Base-by-base conservation (phyloP, 2,113 vertebrate species). In the Cricetomys ansorgei region DNA sequence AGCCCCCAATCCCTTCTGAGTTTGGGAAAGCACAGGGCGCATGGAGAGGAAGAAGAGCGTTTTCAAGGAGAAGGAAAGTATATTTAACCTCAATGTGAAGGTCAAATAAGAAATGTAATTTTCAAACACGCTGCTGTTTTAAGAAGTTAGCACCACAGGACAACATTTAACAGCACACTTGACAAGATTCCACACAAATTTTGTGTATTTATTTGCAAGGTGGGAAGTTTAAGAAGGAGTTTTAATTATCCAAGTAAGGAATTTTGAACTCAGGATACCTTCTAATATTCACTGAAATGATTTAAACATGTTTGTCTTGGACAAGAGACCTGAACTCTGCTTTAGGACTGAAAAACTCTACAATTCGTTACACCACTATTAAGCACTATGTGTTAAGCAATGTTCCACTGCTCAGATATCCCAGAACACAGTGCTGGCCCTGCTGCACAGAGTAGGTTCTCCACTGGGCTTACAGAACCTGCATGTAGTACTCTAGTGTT, bases 151-250 rank as follows among this genome's bases (percentile, higher is more conserved):
- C 34, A 43, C 9, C 43, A 43, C 55, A 10, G 21, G 0, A 53
- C 12, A 3, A 40, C 7, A 40, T 0, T 9, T 11, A 59, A 21
- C 25, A 16, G 40, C 12, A 3, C 6, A 48, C 37, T 40, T n/a
- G 6, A 21, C 6, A 81, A 59, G n/a, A 29, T 43, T 12, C 23
- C 12, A 29, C 7, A 29, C 13, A 81, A 57, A 16, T 27, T 59
- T 27, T 29, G 55, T 79, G 13, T 4, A 79, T 53, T 79, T 34
- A 19, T 79, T 53, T 53, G 48, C 8, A 31, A 34, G 79, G n/a
- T 9, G 1, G 55, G 29, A 23, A 43, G 12, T 27, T 59, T 40
- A 59, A n/a, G 7, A 40, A 83, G 53, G 45, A 21, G 23, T 62
- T 83, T 9, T 62, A 43, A 43, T 83, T 43, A 43, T 62, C 55